Percentiles rank a stretch among this genome's conserved stretches.
phyloP scores from a whole-genome alignment of 1,140 invertebrate genomes.

The Zaprionus ornatus region DNA sequence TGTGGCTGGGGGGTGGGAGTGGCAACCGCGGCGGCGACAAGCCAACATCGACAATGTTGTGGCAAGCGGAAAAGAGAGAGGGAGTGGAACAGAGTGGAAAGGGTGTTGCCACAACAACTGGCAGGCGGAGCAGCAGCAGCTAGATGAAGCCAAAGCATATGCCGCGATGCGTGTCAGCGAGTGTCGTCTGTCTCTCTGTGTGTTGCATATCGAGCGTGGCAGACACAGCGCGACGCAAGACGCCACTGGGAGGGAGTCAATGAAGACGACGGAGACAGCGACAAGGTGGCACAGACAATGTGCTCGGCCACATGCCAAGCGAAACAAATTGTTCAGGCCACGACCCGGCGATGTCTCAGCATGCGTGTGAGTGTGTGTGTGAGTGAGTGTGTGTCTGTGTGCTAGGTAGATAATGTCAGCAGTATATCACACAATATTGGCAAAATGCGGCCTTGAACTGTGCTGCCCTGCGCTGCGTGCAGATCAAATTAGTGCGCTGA shows the following conservation, averaged over 20 bases:
- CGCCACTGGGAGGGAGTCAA: conserved; percentile 34
- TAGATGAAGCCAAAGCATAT: conserved; percentile 58
- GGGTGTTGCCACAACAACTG: conserved; percentile 44
- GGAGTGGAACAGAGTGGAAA: not conserved
- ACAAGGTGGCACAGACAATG: conserved; percentile 45
- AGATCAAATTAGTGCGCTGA: conserved; percentile 15
- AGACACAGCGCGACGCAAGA: conserved; percentile 18
- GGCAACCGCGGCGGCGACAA: conserved; percentile 41
- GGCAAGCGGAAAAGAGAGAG: conserved; percentile 10
- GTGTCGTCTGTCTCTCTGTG: conserved; percentile 34
- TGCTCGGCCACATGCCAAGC: conserved; percentile 47
- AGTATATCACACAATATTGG: conserved; percentile 41
- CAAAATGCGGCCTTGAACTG: conserved; percentile 45
- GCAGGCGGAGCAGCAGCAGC: conserved; percentile 25
- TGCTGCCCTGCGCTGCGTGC: not conserved
- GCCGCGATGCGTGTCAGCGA: conserved; percentile 69
- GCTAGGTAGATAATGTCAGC: conserved; percentile 68
- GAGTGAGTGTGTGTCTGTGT: conserved; percentile 2
- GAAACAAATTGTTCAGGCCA: conserved; percentile 57
- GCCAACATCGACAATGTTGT: conserved; percentile 50
- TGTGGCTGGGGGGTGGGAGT: not conserved
- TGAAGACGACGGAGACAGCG: conserved; percentile 26
- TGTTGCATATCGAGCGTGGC: conserved; percentile 48
- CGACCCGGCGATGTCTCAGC: conserved; percentile 6
- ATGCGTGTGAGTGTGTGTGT: not conserved